These are phyloP conservation scores for Steromphala cineraria DNA, from an alignment of 2,888 invertebrate genomes.

Conservation along the genomic window DNA sequence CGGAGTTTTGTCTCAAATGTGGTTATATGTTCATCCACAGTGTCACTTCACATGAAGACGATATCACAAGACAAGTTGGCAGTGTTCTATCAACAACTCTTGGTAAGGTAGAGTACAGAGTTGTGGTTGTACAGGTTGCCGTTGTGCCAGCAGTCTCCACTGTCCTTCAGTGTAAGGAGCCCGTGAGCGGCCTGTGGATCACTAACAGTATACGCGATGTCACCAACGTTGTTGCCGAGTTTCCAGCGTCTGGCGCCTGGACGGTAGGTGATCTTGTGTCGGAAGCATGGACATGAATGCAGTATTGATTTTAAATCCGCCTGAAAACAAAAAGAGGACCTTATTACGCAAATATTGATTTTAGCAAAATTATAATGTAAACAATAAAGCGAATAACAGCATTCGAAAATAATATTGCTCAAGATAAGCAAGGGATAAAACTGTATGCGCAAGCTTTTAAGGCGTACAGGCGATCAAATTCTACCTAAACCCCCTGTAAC, in stretches of 20 bases:
- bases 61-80: too few relatives aligned
- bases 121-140: background rate
- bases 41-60: too few relatives aligned
- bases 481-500: too few relatives aligned
- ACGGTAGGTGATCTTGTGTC: slow-evolving; percentile 26
- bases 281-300: slow-evolving; percentile 28
- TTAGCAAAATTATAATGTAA: background rate
- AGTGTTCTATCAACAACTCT: background rate
- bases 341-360: background rate
- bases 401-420: too few relatives aligned
- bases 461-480: too few relatives aligned
- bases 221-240: background rate
- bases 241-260: slow-evolving; percentile 35
- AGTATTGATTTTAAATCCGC: slow-evolving; percentile 43
- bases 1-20: too few relatives aligned
- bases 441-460: too few relatives aligned
- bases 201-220: slow-evolving; percentile 1
- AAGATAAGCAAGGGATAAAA: too few relatives aligned
- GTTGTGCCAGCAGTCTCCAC: background rate
- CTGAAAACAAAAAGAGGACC: slow-evolving; percentile 33
- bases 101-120: background rate
- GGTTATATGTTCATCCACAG: too few relatives aligned
- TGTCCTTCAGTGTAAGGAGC: background rate
- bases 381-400: too few relatives aligned
- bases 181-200: background rate